Evolutionary conservation across 2,113 vertebrate species (phyloP).

Genomic region (Sminthopsis crassicaudata): DNA sequence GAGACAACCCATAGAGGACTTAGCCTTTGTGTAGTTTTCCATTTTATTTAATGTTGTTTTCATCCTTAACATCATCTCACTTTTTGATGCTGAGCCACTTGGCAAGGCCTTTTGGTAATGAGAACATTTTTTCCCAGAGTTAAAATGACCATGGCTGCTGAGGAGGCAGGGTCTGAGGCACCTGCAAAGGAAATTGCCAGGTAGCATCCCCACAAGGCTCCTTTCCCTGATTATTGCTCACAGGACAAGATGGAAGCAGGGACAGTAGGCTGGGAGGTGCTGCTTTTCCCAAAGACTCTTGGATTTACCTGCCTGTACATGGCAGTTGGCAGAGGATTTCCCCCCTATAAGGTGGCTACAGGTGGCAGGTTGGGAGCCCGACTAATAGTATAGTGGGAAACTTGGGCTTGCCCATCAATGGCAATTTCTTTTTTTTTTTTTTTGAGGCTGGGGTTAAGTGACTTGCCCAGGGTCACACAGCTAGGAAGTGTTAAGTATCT

Average conservation of each 20-base stretch:
- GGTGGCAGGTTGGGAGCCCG: neutral
- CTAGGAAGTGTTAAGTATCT: too few species aligned
- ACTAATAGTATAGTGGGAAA: neutral
- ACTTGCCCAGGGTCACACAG: too few species aligned
- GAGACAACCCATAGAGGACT: neutral
- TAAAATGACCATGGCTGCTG: neutral
- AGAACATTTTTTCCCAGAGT: neutral
- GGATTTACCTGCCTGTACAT: neutral
- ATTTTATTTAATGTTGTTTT: neutral
- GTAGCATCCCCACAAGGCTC: neutral
- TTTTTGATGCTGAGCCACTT: neutral
- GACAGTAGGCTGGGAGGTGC: neutral
- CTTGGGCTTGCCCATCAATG: neutral
- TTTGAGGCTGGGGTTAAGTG: too few species aligned
- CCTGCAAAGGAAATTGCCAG: neutral
- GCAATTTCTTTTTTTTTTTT: too few species aligned
- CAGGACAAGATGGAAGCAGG: neutral
- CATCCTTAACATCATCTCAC: neutral
- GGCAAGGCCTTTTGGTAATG: neutral
- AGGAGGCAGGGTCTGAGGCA: neutral
- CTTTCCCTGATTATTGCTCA: neutral
- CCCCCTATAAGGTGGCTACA: neutral
- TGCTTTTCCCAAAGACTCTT: neutral
- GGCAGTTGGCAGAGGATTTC: neutral
- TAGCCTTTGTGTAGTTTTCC: neutral